Conservation (phyloP, 2,888 invertebrate species). For the Drosophila nigricruria region DNA sequence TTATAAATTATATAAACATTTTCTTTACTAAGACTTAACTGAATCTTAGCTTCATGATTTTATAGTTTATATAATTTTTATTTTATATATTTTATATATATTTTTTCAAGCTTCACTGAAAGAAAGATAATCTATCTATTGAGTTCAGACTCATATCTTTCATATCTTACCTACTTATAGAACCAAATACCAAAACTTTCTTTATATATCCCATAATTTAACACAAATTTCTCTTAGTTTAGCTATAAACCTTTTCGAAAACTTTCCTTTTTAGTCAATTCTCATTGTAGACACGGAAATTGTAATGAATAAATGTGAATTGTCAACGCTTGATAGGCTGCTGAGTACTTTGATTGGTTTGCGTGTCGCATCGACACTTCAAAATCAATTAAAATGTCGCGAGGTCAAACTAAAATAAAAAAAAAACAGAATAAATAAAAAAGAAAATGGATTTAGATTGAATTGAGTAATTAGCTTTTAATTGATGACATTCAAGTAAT, state of each 20-base stretch:
- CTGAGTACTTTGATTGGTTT: conserved; percentile 20
- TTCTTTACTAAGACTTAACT: too few relatives aligned
- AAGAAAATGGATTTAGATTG: conserved; percentile 30
- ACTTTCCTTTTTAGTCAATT: not conserved
- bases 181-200: not conserved
- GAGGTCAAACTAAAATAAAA: conserved; percentile 6
- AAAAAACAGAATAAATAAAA: not conserved
- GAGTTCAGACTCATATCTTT: too few relatives aligned
- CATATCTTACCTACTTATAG: too few relatives aligned
- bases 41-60: too few relatives aligned
- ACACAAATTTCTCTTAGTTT: too few relatives aligned
- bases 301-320: not conserved
- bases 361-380: conserved; percentile 56
- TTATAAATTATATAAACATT: too few relatives aligned
- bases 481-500: conserved; percentile 29
- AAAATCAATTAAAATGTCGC: conserved; percentile 69
- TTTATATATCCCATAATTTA: not conserved
- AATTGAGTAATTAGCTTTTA: conserved; percentile 45
- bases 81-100: not conserved
- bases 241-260: too few relatives aligned
- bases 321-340: conserved; percentile 1
- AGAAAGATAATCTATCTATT: too few relatives aligned
- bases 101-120: not conserved
- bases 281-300: not conserved
- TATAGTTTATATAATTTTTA: too few relatives aligned